Evolutionary conservation across 2,888 invertebrate species (phyloP), one percentile per base, ranked within the genome.

Genomic region (Acheta domesticus): DNA sequence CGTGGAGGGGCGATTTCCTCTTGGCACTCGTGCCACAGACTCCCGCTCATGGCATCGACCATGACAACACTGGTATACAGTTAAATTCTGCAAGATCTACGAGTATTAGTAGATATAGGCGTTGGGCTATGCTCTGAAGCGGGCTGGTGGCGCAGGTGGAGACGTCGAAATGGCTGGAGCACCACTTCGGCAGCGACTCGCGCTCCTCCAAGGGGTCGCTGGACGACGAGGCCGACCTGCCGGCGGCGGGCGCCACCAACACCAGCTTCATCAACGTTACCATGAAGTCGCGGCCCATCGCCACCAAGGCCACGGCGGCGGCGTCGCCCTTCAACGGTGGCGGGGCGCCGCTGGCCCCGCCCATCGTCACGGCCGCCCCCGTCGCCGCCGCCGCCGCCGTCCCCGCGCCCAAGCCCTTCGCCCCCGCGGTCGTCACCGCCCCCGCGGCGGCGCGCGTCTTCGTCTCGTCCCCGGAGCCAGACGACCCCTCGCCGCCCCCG

Each of bases 121-220:
- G 8, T 5, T 4, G 36, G 36, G 36, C 8, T 36, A 4, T 36
- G 11, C 5, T 5, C 36, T 36, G 36, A 36, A 4, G 0, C 36
- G 36, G 36, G 36, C 36, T 36, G 36, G 8, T 62, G 14, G 62
- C 62, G n/a, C 62, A 62, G 62, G 93, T 93, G 83, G 96, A 96
- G 88, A 96, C 96, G 0, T 95, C 94, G 82, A 95, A 95, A 87
- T 96, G 96, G 96, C 89, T 96, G 79, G 96, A 96, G 85, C 93
- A 94, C 85, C 96, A 96, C 86, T 96, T 96, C 85, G 96, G 96
- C 78, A 94, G 94, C 85, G 95, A 95, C 82, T 94, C 94, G 2
- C 91, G 92, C 19, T 93, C 94, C 0, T 94, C 94, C 0, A 91
- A 91, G 83, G 91, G 92, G 83, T 93, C 93, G 16, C 88, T 91